Evolutionary conservation across 2,888 invertebrate genomes (phyloP).

Genomic region (Palloptera scutellata): DNA sequence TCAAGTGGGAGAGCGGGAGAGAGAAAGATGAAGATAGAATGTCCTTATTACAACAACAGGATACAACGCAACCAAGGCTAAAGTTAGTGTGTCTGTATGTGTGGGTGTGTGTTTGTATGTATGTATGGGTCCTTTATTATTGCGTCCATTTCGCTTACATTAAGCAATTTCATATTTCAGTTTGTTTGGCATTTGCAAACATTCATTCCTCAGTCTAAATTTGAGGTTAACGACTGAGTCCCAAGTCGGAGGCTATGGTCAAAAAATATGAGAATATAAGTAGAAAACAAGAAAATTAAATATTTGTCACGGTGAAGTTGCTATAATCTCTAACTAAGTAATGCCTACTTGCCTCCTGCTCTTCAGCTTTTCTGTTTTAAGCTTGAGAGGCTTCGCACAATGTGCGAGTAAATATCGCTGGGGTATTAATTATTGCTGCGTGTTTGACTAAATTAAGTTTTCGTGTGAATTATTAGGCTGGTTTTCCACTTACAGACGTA

Average conservation of each 20-base stretch:
- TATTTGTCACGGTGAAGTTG: conserved; percentile 22
- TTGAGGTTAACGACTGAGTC: too few species aligned
- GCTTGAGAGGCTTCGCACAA: too few species aligned
- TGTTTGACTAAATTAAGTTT: conserved; percentile 32
- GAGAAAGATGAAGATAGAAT: too few species aligned
- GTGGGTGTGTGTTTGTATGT: too few species aligned
- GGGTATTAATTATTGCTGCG: conserved; percentile 29
- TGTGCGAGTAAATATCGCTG: conserved; percentile 26
- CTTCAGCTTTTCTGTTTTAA: not conserved
- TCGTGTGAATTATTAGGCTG: conserved; percentile 3
- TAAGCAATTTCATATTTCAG: not conserved
- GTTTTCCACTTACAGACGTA: not conserved
- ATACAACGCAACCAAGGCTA: too few species aligned
- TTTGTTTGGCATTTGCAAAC: too few species aligned
- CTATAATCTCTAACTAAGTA: not conserved
- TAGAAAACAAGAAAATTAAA: conserved; percentile 19
- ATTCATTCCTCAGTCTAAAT: not conserved
- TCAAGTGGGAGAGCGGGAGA: too few species aligned
- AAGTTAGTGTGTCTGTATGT: too few species aligned
- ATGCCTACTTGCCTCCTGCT: not conserved
- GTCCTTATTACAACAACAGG: too few species aligned
- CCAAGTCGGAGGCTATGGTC: not conserved
- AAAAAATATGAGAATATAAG: not conserved
- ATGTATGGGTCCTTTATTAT: too few species aligned
- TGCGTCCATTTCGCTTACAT: not conserved